phyloP scores from a whole-genome alignment of 2,113 vertebrate genomes.

The Passer montanus region DNA sequence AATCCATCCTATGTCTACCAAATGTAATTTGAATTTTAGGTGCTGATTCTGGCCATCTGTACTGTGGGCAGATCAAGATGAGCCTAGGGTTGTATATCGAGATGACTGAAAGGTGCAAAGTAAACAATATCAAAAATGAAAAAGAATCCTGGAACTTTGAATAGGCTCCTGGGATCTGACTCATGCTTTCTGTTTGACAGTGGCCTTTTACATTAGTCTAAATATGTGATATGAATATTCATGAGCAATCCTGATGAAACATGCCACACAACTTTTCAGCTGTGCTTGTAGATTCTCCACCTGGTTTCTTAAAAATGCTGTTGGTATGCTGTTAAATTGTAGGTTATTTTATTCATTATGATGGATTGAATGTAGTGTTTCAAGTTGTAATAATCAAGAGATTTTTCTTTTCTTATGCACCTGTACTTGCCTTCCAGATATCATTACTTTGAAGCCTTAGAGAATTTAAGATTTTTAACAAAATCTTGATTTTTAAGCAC shows the following conservation, averaged over 20 bases:
- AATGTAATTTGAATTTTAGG: conserved; percentile 5
- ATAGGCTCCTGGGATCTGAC: conserved; percentile 32
- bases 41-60: conserved; percentile 43
- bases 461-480: neutral
- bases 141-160: conserved; percentile 15
- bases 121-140: conserved; percentile 33
- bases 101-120: conserved; percentile 49
- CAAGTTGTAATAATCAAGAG: neutral
- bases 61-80: conserved; percentile 14
- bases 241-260: conserved; percentile 24
- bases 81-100: neutral
- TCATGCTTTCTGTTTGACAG: conserved; percentile 50
- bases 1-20: neutral
- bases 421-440: neutral
- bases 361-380: neutral
- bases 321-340: neutral
- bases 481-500: neutral
- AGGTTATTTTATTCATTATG: neutral
- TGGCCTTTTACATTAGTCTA: conserved; percentile 34
- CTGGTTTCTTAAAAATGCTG: conserved; percentile 15
- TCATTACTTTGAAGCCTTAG: neutral
- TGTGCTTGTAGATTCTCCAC: conserved; percentile 36
- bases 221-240: conserved; percentile 46
- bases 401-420: neutral
- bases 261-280: conserved; percentile 26